These are phyloP conservation scores for Pocillopora meandrina DNA, from an alignment of 92 coral and sea anemone genomes.

Conservation along the genomic window DNA sequence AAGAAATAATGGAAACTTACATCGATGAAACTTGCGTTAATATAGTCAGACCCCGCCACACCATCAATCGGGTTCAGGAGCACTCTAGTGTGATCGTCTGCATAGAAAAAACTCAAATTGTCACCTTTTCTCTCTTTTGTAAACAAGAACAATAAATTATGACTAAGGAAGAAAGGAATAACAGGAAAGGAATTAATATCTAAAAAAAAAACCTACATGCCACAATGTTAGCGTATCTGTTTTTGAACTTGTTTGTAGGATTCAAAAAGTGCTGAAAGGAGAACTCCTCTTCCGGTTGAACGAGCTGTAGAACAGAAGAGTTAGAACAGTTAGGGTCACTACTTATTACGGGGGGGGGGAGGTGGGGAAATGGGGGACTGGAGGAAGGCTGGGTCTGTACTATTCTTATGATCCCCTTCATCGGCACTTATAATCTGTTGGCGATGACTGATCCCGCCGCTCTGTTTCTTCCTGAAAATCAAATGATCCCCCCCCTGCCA, in stretches of 20 bases:
- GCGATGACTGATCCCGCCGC: too few species aligned
- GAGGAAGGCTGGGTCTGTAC: too few species aligned
- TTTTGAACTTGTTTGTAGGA: conserved; percentile 90
- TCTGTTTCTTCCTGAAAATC: too few species aligned
- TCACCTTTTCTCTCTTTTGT: background rate
- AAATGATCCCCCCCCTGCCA: too few species aligned
- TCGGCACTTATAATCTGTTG: too few species aligned
- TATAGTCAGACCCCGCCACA: conserved; percentile 89
- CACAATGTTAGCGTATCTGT: conserved; percentile 97
- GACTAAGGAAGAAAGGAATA: too few species aligned
- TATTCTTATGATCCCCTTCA: too few species aligned
- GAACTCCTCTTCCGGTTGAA: conserved; percentile 86
- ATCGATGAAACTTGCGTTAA: conserved; percentile 92
- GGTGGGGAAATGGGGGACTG: too few species aligned
- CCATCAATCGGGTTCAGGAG: conserved; percentile 79
- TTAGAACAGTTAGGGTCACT: too few species aligned
- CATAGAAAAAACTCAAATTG: background rate
- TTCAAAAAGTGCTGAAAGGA: conserved; percentile 82
- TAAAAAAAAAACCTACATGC: conserved; percentile 73
- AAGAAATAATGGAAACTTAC: conserved; percentile 58
- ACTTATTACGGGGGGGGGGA: too few species aligned
- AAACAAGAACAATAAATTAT: too few species aligned
- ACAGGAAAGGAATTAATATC: too few species aligned
- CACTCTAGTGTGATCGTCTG: conserved; percentile 96
- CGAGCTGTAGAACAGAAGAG: conserved; percentile 62